Evolutionary conservation across 2,888 invertebrate genomes (phyloP), one percentile per base, ranked within the genome.

Genomic region (Ashinkailepas kermadecensis): DNA sequence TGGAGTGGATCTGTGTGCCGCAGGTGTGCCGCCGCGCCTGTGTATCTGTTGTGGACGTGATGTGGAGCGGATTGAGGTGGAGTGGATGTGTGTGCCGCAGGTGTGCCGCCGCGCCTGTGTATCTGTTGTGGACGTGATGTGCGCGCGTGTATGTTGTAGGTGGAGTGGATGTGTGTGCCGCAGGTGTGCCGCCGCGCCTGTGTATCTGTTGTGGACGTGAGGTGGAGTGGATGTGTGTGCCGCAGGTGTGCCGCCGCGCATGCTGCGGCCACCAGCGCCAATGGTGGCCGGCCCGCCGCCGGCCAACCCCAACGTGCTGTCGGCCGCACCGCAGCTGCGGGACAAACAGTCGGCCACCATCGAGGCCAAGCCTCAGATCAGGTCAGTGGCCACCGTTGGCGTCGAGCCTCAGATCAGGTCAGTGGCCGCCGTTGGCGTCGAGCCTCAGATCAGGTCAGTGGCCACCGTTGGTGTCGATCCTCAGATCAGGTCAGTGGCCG

Each of bases 181-280:
- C 80, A 39, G 80, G 80, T 1, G 18, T 90, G 90, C 84, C 91
- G 88, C 87, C 87, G 10, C 86, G 86, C 25, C n/a, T n/a, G n/a
- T n/a, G n/a, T n/a, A n/a, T n/a, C n/a, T n/a, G n/a, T n/a, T n/a
- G n/a, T n/a, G n/a, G 39, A 39, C 39, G 39, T 39, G 39, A 39
- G 39, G 39, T 39, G 39, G 39, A 39, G 39, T 39, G 39, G 39
- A 39, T 4, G 39, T 4, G 39, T 39, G 56, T 25, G 74, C 59
- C 12, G 12, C 80, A 39, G 80, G 80, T 1, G 18, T 90, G 90
- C 84, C 91, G 88, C 87, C 87, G 10, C 86, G 86, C 25, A 84
- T 86, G 78, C 84, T 86, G 81, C 84, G 86, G 10, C 88, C 87
- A 21, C 87, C 88, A 18, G 87, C 87, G 3, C 85, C 86, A 18